Evolutionary conservation across 2,113 vertebrate species (phyloP).

Genomic region (Gadus chalcogrammus): DNA sequence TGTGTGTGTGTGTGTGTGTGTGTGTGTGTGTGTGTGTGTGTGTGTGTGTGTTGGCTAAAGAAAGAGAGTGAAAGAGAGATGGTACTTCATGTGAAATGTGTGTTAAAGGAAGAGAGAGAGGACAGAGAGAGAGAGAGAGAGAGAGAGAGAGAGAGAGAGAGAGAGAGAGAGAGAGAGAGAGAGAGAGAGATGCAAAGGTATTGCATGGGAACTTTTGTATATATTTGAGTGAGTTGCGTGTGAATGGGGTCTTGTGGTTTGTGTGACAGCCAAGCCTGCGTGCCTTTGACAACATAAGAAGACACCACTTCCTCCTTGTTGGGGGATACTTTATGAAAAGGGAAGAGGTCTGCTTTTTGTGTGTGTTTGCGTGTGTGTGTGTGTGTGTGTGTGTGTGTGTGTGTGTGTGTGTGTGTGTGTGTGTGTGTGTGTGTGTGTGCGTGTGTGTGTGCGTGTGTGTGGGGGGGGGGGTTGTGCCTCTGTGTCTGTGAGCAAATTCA

Average conservation of each 20-base stretch:
- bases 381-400: constrained; percentile 8
- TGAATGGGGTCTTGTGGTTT: constrained; percentile 43
- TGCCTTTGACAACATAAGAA: constrained; percentile 56
- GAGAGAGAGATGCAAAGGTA: not conserved
- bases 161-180: not conserved
- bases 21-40: constrained; percentile 1
- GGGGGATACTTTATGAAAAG: constrained; percentile 53
- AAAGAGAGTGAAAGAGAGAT: not conserved
- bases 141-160: not conserved
- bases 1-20: too few species aligned
- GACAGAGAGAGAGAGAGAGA: not conserved
- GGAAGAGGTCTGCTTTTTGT: constrained; percentile 18
- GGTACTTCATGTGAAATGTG: not conserved
- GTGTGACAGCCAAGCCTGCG: constrained; percentile 50
- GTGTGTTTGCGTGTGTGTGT: constrained; percentile 17
- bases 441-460: too few species aligned
- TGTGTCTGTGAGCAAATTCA: too few species aligned
- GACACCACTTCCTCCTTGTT: constrained; percentile 63
- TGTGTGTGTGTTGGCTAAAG: not conserved
- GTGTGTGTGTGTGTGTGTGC: too few species aligned
- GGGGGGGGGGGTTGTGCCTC: too few species aligned
- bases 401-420: too few species aligned
- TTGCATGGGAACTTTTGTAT: not conserved
- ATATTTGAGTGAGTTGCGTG: not conserved
- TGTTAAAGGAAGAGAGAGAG: not conserved